These are phyloP conservation scores for Clepsis dumicolana DNA, from an alignment of 2,888 invertebrate genomes.

Conservation along the genomic window DNA sequence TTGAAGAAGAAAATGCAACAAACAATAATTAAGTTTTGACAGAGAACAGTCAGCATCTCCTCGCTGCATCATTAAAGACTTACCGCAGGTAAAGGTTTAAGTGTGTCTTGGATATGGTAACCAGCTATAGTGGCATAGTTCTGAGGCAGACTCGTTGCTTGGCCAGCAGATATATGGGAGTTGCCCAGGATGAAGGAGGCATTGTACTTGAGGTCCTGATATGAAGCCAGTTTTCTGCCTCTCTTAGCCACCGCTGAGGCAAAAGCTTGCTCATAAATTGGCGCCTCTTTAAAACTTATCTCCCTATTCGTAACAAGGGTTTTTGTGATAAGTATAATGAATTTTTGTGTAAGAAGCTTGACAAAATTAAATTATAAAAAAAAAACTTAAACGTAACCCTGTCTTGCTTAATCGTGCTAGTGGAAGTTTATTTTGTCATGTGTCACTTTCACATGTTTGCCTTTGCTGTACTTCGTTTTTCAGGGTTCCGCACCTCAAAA, in stretches of 20 bases:
- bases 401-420: no score
- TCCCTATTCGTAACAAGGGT: conserved; percentile 36
- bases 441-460: no score
- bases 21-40: no score
- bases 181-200: conserved; percentile 60
- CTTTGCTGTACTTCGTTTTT: no score
- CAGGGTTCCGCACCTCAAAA: no score
- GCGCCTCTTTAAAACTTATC: conserved; percentile 45
- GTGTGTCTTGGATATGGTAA: conserved; percentile 58
- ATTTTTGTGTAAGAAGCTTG: no score
- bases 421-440: no score
- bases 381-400: no score
- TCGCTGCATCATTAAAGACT: neutral
- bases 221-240: conserved; percentile 52
- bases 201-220: conserved; percentile 52
- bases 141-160: conserved; percentile 55
- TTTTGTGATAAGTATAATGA: conserved; percentile 31
- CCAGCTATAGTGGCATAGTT: conserved; percentile 60
- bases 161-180: conserved; percentile 57
- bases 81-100: conserved; percentile 61
- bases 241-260: conserved; percentile 50
- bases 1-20: no score
- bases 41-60: no score
- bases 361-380: no score
- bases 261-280: conserved; percentile 50